Conservation (phyloP, 2,888 invertebrate species). For the Disparrhopalites patrizii region DNA sequence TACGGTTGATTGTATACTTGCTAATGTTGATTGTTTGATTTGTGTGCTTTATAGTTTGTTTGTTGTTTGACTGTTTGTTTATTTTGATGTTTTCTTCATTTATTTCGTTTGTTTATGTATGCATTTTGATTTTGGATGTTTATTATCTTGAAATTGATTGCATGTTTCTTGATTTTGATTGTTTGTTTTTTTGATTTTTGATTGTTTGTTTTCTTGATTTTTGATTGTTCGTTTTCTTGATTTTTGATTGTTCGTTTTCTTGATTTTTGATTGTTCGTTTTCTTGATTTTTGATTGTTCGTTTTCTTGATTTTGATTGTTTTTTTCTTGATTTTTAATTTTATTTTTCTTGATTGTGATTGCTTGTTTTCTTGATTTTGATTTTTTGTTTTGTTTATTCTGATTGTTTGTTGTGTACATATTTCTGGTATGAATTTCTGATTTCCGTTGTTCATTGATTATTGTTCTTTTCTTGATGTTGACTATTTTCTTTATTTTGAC, state of each 20-base stretch:
- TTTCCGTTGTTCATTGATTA: too few species aligned
- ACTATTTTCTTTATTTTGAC: too few species aligned
- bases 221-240: not conserved
- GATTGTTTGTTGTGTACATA: too few species aligned
- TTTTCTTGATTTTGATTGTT: not conserved
- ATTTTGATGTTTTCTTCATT: too few species aligned
- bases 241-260: not conserved
- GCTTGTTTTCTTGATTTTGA: too few species aligned
- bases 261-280: not conserved
- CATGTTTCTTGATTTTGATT: not conserved
- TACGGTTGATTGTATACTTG: too few species aligned
- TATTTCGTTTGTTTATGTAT: not conserved
- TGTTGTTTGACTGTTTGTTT: too few species aligned
- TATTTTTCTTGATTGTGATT: not conserved
- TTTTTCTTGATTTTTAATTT: not conserved
- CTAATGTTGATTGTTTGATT: too few species aligned
- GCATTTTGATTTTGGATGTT: slow-evolving; percentile 14
- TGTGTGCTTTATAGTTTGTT: too few species aligned
- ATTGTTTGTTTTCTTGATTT: not conserved
- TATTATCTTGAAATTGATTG: slow-evolving; percentile 8
- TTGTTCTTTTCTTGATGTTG: too few species aligned
- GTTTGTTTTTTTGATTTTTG: slow-evolving; percentile 4
- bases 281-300: not conserved
- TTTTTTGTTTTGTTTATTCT: too few species aligned
- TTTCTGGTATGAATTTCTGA: too few species aligned